A percentile compares a stretch with the other conserved stretches of the same genome.
Conservation (phyloP, 2,113 vertebrate genomes). For the Laticauda laticaudata region DNA sequence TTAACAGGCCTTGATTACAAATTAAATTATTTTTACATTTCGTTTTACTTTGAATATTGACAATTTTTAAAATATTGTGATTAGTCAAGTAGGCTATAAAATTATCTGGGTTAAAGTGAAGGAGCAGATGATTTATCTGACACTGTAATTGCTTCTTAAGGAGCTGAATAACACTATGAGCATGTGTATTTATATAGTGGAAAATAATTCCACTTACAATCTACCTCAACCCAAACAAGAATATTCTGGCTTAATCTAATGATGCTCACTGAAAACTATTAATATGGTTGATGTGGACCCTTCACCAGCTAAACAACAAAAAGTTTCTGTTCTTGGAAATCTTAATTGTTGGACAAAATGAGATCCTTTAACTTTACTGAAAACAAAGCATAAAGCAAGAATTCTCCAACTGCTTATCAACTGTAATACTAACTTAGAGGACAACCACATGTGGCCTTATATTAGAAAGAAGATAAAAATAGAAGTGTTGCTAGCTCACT, state of each 20-base stretch:
- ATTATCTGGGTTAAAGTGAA: not conserved
- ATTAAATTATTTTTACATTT: not conserved
- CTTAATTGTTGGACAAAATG: slow-evolving; percentile 1
- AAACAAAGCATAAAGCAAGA: slow-evolving; percentile 7
- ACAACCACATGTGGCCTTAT: slow-evolving; percentile 6
- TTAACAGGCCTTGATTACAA: not conserved
- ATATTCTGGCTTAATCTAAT: not conserved
- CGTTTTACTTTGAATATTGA: not conserved
- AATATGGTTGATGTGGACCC: not conserved
- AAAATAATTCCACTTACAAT: not conserved
- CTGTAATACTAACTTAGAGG: not conserved
- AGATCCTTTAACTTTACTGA: slow-evolving; percentile 12
- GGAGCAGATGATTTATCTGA: not conserved
- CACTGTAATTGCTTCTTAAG: not conserved
- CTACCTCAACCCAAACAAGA: not conserved
- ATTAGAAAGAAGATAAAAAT: not conserved
- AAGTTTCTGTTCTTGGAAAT: not conserved
- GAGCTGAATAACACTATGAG: not conserved
- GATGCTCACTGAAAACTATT: slow-evolving; percentile 6
- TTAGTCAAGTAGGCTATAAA: not conserved
- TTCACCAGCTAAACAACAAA: not conserved
- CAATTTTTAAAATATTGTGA: not conserved
- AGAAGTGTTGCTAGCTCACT: slow-evolving; percentile 11
- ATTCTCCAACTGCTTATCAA: slow-evolving; percentile 10
- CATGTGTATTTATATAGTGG: not conserved